These are phyloP conservation scores for Prietella phreatophila DNA, from an alignment of 2,113 vertebrate genomes.

Conservation along the genomic window DNA sequence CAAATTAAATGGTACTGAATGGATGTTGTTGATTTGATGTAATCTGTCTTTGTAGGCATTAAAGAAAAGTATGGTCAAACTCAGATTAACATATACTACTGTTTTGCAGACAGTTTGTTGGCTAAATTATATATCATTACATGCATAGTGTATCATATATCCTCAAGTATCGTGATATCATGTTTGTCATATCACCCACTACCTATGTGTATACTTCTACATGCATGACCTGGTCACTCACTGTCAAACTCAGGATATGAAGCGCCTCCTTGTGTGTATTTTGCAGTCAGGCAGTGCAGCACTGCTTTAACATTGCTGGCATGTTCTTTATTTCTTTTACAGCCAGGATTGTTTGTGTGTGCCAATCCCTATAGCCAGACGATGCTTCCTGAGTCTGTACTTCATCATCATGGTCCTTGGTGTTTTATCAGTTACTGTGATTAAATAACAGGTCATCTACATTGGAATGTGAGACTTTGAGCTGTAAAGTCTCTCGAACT, in stretches of 20 bases:
- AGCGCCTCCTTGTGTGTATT: neutral
- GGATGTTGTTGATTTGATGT: no score
- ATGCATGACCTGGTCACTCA: neutral
- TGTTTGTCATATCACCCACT: no score
- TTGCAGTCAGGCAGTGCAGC: neutral
- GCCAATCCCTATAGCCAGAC: neutral
- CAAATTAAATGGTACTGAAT: no score
- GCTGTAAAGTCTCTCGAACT: constrained; percentile 5
- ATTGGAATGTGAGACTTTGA: neutral
- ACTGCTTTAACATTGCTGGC: neutral
- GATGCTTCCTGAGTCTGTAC: neutral
- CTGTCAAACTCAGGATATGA: neutral
- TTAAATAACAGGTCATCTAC: neutral
- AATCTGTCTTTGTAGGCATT: no score
- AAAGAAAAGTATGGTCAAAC: no score
- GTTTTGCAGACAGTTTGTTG: no score
- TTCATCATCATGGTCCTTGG: neutral
- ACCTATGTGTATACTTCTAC: neutral
- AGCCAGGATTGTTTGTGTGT: neutral
- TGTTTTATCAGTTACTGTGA: constrained; percentile 2
- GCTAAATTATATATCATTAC: no score
- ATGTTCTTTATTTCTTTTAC: neutral
- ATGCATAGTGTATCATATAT: no score
- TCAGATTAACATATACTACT: no score
- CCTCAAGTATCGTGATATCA: no score